A percentile compares a stretch with the other conserved stretches of the same genome.
phyloP scores from a whole-genome alignment of 2,797 vertebrate genomes.

The Rhinoraja longicauda region DNA sequence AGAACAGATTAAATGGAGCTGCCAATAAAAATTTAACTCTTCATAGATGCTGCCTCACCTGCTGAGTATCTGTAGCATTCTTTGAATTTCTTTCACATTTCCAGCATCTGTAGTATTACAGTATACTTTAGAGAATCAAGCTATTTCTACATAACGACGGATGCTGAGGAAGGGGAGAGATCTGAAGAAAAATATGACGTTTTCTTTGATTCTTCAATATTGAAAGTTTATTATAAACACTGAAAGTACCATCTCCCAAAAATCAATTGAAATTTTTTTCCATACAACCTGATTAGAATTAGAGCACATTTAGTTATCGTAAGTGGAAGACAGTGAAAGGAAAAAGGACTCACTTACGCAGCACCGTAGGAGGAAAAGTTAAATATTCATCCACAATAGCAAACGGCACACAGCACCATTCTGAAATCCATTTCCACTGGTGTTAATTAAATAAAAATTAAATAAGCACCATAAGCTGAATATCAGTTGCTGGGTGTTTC shows the following conservation, averaged over 20 bases:
- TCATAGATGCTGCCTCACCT: too few species aligned
- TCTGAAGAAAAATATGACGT: background rate
- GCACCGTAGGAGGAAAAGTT: background rate
- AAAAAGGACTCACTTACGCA: background rate
- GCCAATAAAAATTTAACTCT: too few species aligned
- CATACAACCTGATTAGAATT: background rate
- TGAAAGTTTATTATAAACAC: background rate
- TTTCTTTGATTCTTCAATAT: slow-evolving; percentile 19
- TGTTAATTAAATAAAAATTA: background rate
- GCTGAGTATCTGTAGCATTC: too few species aligned
- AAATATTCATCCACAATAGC: background rate
- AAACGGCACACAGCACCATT: background rate
- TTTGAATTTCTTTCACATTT: too few species aligned
- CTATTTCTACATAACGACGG: background rate
- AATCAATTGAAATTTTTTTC: slow-evolving; percentile 21
- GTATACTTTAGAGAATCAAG: background rate
- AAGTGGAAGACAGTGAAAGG: background rate
- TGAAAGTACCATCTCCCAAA: background rate
- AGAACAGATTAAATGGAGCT: background rate
- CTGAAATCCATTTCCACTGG: background rate
- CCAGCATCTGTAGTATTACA: too few species aligned
- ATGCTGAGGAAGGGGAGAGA: background rate
- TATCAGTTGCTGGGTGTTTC: background rate
- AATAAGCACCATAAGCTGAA: background rate
- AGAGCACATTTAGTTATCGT: background rate